Evolutionary conservation across 2,797 vertebrate genomes (phyloP), one percentile per base, ranked within the genome.

Genomic region (Clamator glandarius): DNA sequence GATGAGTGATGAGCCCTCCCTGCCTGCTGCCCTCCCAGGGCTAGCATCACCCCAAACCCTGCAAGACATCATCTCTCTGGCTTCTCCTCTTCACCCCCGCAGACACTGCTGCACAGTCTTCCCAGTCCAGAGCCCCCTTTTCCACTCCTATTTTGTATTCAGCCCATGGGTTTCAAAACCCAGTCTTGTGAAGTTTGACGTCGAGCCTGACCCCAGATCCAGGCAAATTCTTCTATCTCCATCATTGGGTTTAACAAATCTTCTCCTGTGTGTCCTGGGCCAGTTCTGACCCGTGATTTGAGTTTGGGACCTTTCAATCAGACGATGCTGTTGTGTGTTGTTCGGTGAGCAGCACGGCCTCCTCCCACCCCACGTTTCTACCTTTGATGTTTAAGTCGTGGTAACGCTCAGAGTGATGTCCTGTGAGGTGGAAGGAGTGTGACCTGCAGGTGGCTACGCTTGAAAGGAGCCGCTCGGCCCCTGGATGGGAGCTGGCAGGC

Each of bases 161-260:
- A 52, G 12, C 78, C 78, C 28, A 1, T 6, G 48, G 46, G 36
- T 70, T 78, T 78, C 85, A 50, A 62, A 58, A 13, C 29, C 55
- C 42, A 13, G 25, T 80, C 48, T 74, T 31, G 29, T 59, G 44
- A 4, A 0, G 1, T 70, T 76, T 36, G 33, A 35, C 1, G 1
- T 24, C 14, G 55, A 48, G 18, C 44, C 55, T 84, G 64, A 89
- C 31, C 61, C 68, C 44, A 0, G 0, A 2, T 55, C 55, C 57
- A 63, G 72, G 44, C 64, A 39, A 21, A 0, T 26, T 13, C 12
- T 90, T 23, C 41, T 52, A 39, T 90, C 79, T 29, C 39, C 51
- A 26, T 26, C 13, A 1, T 39, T 28, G 57, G 39, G 17, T 84
- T 79, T 69, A 74, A 29, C n/a, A 8, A 48, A 41, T 80, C 18